These are phyloP conservation scores for Cyrtodaria siliqua DNA, from an alignment of 2,888 invertebrate genomes.

Conservation along the genomic window DNA sequence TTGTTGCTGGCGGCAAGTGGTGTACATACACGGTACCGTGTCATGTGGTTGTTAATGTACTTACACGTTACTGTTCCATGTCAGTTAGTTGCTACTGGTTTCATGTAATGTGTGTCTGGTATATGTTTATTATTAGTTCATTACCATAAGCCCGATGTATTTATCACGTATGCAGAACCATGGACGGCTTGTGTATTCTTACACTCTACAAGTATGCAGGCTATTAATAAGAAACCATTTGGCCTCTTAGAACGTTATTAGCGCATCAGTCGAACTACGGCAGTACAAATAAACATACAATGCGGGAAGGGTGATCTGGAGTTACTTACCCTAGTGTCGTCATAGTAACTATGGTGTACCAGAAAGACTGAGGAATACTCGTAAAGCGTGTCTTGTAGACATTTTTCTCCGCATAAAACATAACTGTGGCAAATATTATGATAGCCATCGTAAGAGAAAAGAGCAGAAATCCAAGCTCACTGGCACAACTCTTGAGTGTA, in stretches of 20 bases:
- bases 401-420: constrained; percentile 99
- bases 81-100: no score
- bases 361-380: constrained; percentile 99
- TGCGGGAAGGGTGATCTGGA: constrained; percentile 21
- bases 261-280: constrained; percentile 7
- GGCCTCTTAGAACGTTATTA: constrained; percentile 27
- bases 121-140: no score
- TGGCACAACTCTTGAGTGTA: constrained; percentile 99
- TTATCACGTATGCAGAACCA: not conserved
- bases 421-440: constrained; percentile 99
- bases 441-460: constrained; percentile 99
- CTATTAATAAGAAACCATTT: constrained; percentile 22
- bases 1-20: no score
- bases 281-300: no score
- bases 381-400: constrained; percentile 98
- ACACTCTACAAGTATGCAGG: constrained; percentile 15
- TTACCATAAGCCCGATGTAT: no score
- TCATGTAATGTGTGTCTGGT: no score
- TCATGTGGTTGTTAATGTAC: no score
- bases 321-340: constrained; percentile 98
- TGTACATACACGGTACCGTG: no score
- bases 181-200: not conserved
- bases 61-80: no score
- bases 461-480: constrained; percentile 99
- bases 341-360: constrained; percentile 99